Conservation (phyloP, 2,797 vertebrate genomes). For the Lepus oiostolus region DNA sequence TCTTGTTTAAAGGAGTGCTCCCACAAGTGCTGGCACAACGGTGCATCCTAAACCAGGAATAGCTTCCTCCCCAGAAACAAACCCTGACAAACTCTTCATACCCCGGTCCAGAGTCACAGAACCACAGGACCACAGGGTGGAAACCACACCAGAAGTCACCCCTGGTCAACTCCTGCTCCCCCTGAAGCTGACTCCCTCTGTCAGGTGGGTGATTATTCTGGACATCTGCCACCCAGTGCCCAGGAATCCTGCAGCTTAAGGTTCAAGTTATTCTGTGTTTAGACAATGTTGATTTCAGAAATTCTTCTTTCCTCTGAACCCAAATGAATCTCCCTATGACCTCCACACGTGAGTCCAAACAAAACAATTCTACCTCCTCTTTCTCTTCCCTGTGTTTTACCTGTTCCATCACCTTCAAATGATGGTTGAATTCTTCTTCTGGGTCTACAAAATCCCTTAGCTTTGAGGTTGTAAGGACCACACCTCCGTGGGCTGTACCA, state of each 20-base stretch:
- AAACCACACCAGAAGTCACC: not conserved
- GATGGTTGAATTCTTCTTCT: not conserved
- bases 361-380: not conserved
- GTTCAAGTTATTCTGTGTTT: not conserved
- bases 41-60: not conserved
- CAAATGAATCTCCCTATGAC: not conserved
- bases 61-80: not conserved
- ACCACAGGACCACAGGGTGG: not conserved
- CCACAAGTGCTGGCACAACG: not conserved
- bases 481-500: not conserved
- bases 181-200: not conserved
- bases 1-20: not conserved
- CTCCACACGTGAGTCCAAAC: not conserved
- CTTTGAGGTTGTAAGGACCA: not conserved
- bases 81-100: not conserved
- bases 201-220: not conserved
- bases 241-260: not conserved
- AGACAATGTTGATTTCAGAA: not conserved
- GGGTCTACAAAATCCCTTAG: not conserved
- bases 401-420: not conserved
- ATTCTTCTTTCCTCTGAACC: not conserved
- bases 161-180: not conserved
- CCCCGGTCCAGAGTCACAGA: not conserved
- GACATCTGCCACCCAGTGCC: not conserved
- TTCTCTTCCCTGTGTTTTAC: not conserved